Evolutionary conservation across 1,140 invertebrate species (phyloP), one percentile per base, ranked within the genome.

Genomic region (Trichomalopsis sarcophagae): DNA sequence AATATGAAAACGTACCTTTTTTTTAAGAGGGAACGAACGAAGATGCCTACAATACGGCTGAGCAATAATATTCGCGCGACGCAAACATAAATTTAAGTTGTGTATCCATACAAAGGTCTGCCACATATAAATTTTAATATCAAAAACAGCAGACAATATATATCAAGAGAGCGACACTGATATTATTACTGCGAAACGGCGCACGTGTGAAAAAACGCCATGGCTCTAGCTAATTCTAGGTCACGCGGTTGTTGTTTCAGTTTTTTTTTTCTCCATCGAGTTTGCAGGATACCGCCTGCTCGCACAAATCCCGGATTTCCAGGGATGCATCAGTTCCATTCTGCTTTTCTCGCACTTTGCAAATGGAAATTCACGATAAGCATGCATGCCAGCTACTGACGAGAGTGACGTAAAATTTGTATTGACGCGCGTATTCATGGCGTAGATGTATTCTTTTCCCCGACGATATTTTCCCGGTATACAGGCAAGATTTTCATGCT

Each of bases 301-400:
- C 7, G 17, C 50, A 21, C 50, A 62, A 66, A 78, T 78, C 76
- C 76, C 4, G 76, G 50, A 62, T 78, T 27, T 66, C 17, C 30
- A 30, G 17, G 27, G 36, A 75, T 75, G 36, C 36, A 75, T 75
- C 73, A 62, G 17, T 62, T 50, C 55, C 55, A n/a, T 75, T 62
- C 44, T 77, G 75, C 14, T 77, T 77, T 77, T 55, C 23, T 55
- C 75, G 6, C 50, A 21, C 14, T 66, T 66, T 62, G 13, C 23
- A 78, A 66, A 78, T 66, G 50, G 76, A 78, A 78, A 66, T 36
- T 55, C 50, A 66, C 50, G 62, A 66, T 76, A n/a, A 40, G 33
- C 7, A 75, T 75, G 33, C 73, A 40, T 30, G 44, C 50, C 55
- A 9, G 33, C 44, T 11, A 23, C 30, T 77, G 44, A 77, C 75